A percentile compares a stretch with the other conserved stretches of the same genome.
Evolutionary conservation across 2,797 vertebrate genomes (phyloP).

Genomic region (Arremon brunneinucha): DNA sequence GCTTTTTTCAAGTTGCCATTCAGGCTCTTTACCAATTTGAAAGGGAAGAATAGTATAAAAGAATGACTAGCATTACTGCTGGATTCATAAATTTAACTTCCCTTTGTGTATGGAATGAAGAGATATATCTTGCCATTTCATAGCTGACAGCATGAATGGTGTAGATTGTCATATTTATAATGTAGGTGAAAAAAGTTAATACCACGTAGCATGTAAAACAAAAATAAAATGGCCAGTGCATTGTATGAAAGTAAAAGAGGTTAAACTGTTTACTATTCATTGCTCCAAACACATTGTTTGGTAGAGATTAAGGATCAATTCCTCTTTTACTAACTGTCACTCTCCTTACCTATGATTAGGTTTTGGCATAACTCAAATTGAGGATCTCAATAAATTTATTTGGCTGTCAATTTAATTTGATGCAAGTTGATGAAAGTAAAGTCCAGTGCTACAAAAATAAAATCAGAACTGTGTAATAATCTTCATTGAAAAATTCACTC

Average conservation of each 20-base stretch:
- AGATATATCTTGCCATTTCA: conserved; percentile 24
- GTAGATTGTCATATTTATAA: conserved; percentile 30
- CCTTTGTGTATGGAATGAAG: conserved; percentile 26
- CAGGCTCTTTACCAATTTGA: background rate
- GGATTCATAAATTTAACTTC: conserved; percentile 19
- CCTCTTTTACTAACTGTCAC: conserved; percentile 27
- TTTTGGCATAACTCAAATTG: conserved; percentile 54
- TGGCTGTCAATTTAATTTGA: conserved; percentile 2
- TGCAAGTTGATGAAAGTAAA: background rate
- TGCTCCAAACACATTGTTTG: conserved; percentile 9
- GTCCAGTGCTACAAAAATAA: background rate
- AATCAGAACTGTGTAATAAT: background rate
- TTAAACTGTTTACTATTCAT: conserved; percentile 49
- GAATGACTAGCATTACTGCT: background rate
- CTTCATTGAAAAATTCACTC: background rate
- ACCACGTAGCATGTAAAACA: conserved; percentile 4
- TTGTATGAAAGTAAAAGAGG: conserved; percentile 29
- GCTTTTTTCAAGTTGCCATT: background rate
- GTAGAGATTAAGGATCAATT: conserved; percentile 52
- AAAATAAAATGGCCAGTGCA: background rate
- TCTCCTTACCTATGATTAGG: conserved; percentile 18
- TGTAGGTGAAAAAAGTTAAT: background rate
- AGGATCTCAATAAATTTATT: conserved; percentile 40
- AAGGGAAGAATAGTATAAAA: background rate
- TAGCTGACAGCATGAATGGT: conserved; percentile 9